Base-by-base conservation (phyloP, 2,888 invertebrate genomes). In the Meteorus colon region DNA sequence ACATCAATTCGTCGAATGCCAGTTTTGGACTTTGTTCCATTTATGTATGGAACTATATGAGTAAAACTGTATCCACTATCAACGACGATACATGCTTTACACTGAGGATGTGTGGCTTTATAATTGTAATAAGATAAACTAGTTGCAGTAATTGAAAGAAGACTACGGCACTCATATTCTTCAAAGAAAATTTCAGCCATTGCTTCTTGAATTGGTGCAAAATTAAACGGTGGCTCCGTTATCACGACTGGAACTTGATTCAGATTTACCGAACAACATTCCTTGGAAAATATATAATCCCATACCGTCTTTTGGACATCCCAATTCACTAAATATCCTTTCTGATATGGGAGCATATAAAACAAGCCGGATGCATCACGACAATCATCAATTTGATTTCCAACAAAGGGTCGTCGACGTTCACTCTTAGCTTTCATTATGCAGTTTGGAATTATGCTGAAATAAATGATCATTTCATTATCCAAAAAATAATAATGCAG, bases 391-490 rank as follows among this genome's bases (percentile, higher is more conserved):
- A 99, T 95, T 91, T 99, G 98, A 84, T 95, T 94, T 0, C 96
- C 98, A 74, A 99, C 93, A 89, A 98, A 99, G 0, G 97, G 95
- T 62, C 99, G 92, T 12, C 98, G 94, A 73, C 98, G 91, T 90
- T 99, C 99, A 71, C 97, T 97, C 90, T 98, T 99, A 0, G 98
- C 98, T 92, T 99, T 99, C 93, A 98, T 97, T 37, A 99, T 96
- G 86, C 97, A 97, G 90, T 99, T 99, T 0, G 98, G 98, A 70
- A 97, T 92, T 19, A 96, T 87, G 85, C 93, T 94, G 83, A 73
- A 90, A 90, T 80, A 73, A 76, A 80, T 62, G 70, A 69, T 37
- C 12, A 63, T 14, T 60, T 37, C 16, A 37, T 14, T 10, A 59
- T 37, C 14, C n/a, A 41, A 70, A 29, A n/a, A 16, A 59, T 37